Base-by-base conservation (phyloP, 2,888 invertebrate species). In the Dromius quadrimaculatus region DNA sequence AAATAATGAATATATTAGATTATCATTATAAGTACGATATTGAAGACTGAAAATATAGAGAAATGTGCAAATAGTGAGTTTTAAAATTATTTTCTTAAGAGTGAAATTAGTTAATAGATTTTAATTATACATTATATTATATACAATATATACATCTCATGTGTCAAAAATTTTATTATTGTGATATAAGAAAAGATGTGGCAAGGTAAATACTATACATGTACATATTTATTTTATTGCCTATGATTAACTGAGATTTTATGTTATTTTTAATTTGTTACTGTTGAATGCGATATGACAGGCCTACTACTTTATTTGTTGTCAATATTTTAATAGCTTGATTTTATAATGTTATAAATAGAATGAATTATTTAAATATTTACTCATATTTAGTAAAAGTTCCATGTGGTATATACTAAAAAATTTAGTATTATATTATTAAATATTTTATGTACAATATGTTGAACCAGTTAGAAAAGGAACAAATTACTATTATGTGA, bases 101-200 rank as follows among this genome's bases (percentile, higher is more conserved):
- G 65, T 65, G 65, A 65, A 65, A 65, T 17, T 65, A 65, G 65
- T 38, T 28, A 13, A 64, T 64, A 64, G 34, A 63, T 43, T 64
- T 47, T 47, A 47, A 43, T 41, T 47, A 47, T 64, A 64, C 22
- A 64, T 41, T 19, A 19, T 34, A 47, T 36, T 64, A 64, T 64
- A 64, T 47, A 64, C 61, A 62, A 41, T 62, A 59, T 47, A 66
- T 66, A 66, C 54, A 66, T 79, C 79, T 79, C 76, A 79, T 78
- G 80, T 80, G 80, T 80, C 80, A 80, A 80, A 80, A 78, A 77
- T 79, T 76, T 79, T 79, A 79, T 68, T 28, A 68, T 68, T 80
- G 80, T 80, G 80, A 80, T 80, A 80, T 79, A 71, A 73, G 54
- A 65, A 43, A 45, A 43, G 50, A 32, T 32, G 47, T 45, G 34